A percentile compares a stretch with the other conserved stretches of the same genome.
Conservation (phyloP, 2,797 vertebrate genomes). For the Peromyscus attwateri region DNA sequence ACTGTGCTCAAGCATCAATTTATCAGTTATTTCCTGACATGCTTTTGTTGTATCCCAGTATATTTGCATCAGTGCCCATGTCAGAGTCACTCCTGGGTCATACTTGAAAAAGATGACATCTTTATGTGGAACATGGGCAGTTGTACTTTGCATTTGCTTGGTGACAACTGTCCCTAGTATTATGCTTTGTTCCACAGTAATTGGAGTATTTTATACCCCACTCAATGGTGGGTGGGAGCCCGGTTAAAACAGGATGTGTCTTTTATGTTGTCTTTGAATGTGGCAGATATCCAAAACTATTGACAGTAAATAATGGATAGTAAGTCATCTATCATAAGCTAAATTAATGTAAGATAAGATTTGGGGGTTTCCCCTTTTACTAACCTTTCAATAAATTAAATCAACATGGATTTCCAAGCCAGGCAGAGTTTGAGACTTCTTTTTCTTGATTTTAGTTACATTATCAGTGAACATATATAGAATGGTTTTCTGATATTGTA, state of each 20-base stretch:
- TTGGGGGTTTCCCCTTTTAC: neutral
- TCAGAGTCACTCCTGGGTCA: neutral
- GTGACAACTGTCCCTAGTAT: neutral
- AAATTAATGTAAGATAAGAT: neutral
- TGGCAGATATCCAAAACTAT: neutral
- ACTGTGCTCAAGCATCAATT: neutral
- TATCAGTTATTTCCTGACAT: neutral
- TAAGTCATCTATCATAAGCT: neutral
- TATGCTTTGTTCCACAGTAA: conserved; percentile 22
- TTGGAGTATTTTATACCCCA: neutral
- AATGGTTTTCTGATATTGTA: conserved; percentile 63
- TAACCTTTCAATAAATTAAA: conserved; percentile 36
- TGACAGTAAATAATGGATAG: conserved; percentile 34
- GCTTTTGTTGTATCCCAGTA: neutral
- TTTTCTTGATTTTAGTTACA: conserved; percentile 43
- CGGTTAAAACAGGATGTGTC: neutral
- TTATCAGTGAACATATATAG: conserved; percentile 39
- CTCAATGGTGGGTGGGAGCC: neutral
- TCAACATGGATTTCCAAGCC: neutral
- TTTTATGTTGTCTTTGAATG: conserved; percentile 25
- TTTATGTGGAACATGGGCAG: neutral
- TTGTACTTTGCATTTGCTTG: neutral
- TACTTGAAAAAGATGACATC: neutral
- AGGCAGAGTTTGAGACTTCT: conserved; percentile 19
- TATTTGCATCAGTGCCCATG: neutral